Evolutionary conservation across 2,113 vertebrate genomes (phyloP), one percentile per base, ranked within the genome.

Genomic region (Paratilapia polleni): DNA sequence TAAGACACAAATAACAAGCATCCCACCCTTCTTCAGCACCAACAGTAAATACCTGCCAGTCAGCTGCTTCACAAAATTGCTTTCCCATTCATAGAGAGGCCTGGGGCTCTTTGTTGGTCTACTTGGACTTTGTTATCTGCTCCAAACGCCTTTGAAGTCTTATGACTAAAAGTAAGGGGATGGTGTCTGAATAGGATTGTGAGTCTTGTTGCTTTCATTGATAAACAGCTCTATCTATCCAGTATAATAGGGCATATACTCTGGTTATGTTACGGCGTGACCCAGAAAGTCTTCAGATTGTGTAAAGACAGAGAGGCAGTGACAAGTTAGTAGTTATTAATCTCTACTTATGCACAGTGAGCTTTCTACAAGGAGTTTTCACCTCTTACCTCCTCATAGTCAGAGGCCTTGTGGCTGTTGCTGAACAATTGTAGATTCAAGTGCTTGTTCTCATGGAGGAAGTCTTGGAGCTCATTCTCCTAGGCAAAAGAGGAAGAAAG

Each of bases 381-480:
- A 7, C 60, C 36, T 22, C 87, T 94, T 97, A 98, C 98, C 98
- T 97, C 96, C 90, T 96, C 94, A 94, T 95, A 92, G 10, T 96
- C 96, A 87, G 91, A 87, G 26, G 94, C 91, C 90, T 89, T 95
- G 84, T 92, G 85, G 80, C 93, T 95, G 79, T 87, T 93, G 88
- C 84, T 95, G 62, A 96, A 96, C 91, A 96, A 89, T 58, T 95
- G 96, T 74, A 93, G 91, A 90, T 95, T 97, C 94, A 97, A 91
- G 88, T 91, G 90, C 47, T 82, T 92, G 85, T 95, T 94, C 85
- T 95, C 95, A 78, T 94, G 95, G 79, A 93, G 90, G 58, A 95
- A 96, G 95, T 96, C 95, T 91, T 97, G 96, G 91, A 96, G 95
- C 91, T 96, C 97, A 96, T 96, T 91, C 92, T 96, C 96, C 98